These are phyloP conservation scores for Campoletis raptor DNA, from an alignment of 2,888 invertebrate genomes.

Conservation along the genomic window DNA sequence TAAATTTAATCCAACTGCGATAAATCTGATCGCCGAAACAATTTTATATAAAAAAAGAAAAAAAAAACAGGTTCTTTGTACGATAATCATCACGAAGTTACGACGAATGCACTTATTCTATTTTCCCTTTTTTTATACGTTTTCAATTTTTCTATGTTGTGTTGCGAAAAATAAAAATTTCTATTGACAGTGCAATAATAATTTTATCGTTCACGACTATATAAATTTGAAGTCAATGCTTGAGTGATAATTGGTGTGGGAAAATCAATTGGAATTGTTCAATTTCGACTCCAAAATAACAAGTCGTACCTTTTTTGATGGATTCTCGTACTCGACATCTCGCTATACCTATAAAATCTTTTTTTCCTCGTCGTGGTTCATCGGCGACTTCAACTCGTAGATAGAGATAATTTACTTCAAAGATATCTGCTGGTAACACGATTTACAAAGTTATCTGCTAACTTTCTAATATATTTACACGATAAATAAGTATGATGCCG, in stretches of 20 bases:
- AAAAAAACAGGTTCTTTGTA: background rate
- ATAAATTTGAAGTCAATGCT: background rate
- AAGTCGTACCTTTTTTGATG: conserved; percentile 12
- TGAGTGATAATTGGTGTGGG: background rate
- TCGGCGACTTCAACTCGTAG: conserved; percentile 8
- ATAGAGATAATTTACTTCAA: conserved; percentile 37
- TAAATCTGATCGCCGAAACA: background rate
- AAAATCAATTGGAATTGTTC: background rate
- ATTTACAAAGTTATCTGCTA: background rate
- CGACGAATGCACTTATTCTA: background rate
- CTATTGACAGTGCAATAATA: background rate
- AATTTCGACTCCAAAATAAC: background rate
- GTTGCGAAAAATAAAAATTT: too few species aligned
- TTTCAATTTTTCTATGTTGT: background rate
- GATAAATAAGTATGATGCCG: conserved; percentile 12
- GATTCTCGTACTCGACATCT: conserved; percentile 31
- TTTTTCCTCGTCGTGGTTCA: conserved; percentile 10
- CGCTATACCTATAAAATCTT: conserved; percentile 19
- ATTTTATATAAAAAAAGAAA: background rate
- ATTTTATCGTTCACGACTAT: background rate
- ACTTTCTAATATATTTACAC: conserved; percentile 12
- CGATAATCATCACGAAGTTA: background rate
- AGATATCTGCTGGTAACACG: conserved; percentile 41
- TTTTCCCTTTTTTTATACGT: background rate
- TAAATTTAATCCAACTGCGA: background rate